phyloP scores from a whole-genome alignment of 1,140 invertebrate genomes.

The Drosophila nebulosa region DNA sequence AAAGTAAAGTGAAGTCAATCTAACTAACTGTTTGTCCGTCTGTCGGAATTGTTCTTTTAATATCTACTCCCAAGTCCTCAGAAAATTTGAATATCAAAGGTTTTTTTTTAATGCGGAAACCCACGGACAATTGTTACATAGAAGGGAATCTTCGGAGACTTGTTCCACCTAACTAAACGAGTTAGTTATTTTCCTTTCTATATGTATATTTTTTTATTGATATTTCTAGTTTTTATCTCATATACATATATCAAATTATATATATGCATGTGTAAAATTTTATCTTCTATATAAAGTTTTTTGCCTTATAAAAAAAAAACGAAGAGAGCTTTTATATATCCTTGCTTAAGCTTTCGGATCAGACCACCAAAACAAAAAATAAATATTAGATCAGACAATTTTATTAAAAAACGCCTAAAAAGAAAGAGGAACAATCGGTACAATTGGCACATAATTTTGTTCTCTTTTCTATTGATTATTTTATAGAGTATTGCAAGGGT shows the following conservation, averaged over 20 bases:
- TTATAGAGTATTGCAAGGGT: background rate
- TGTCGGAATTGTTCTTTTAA: too few relatives aligned
- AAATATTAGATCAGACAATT: background rate
- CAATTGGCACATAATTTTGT: background rate
- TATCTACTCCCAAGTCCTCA: too few relatives aligned
- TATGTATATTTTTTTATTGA: background rate
- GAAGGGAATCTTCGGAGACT: too few relatives aligned
- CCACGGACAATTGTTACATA: too few relatives aligned
- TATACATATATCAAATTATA: slow-evolving; percentile 39
- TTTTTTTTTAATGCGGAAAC: background rate
- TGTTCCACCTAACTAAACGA: too few relatives aligned
- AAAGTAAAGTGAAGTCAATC: background rate
- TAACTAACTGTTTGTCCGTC: background rate
- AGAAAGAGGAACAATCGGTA: background rate
- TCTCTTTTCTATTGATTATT: slow-evolving; percentile 16
- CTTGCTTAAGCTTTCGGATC: background rate
- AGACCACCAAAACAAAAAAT: background rate
- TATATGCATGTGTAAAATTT: slow-evolving; percentile 36
- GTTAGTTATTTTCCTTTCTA: too few relatives aligned
- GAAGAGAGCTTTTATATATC: background rate
- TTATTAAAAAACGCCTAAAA: background rate
- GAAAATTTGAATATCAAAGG: background rate
- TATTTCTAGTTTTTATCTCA: slow-evolving; percentile 19
- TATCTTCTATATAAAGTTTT: background rate
- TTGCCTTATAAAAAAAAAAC: background rate